Percentiles rank a stretch among this genome's conserved stretches.
Conservation (phyloP, 2,113 vertebrate genomes). For the Periophthalmus modestus region DNA sequence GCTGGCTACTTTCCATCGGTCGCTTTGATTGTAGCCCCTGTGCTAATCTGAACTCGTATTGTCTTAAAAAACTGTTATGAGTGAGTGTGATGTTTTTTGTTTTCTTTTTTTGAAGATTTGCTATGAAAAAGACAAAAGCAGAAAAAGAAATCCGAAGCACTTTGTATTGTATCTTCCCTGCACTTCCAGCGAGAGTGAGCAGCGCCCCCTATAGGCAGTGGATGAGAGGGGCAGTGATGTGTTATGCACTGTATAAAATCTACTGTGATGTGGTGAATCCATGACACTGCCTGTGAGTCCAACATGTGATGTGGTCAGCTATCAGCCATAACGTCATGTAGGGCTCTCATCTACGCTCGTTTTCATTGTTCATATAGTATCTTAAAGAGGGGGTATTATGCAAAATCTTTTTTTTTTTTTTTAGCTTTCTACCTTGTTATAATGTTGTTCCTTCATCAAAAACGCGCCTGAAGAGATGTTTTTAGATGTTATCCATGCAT, state of each 20-base stretch:
- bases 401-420: too few relatives aligned
- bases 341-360: not conserved
- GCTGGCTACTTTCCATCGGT: constrained; percentile 79
- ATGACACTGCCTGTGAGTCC: constrained; percentile 42
- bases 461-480: too few relatives aligned
- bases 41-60: constrained; percentile 63
- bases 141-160: constrained; percentile 56
- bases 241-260: constrained; percentile 42
- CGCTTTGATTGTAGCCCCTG: constrained; percentile 65
- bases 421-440: too few relatives aligned
- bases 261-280: constrained; percentile 46
- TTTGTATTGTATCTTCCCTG: constrained; percentile 71
- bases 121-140: not conserved
- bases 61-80: constrained; percentile 60
- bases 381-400: too few relatives aligned
- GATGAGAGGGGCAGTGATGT: constrained; percentile 20
- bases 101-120: not conserved
- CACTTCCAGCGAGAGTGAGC: constrained; percentile 57
- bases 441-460: too few relatives aligned
- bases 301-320: constrained; percentile 10
- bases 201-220: constrained; percentile 32
- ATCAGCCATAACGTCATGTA: not conserved
- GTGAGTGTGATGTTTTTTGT: not conserved
- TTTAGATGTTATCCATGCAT: too few relatives aligned
- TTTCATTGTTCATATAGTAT: not conserved